Percentiles rank a stretch among this genome's conserved stretches.
These are phyloP conservation scores for Pseudanteris insignis DNA, from an alignment of 2,888 invertebrate genomes.

Conservation along the genomic window DNA sequence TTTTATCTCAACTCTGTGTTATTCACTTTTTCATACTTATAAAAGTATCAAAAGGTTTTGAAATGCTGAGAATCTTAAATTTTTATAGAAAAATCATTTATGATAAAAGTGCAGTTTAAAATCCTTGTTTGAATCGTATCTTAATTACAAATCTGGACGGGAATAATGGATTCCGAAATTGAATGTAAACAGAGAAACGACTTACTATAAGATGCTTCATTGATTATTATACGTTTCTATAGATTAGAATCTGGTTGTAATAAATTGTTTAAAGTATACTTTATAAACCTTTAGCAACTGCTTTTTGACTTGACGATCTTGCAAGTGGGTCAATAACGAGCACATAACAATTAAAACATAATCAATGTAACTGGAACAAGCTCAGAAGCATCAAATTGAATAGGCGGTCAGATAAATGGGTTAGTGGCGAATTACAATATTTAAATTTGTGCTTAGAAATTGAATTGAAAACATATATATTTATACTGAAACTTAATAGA, in stretches of 20 bases:
- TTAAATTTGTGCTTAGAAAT: too few species aligned
- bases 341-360: constrained; percentile 1
- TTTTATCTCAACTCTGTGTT: too few species aligned
- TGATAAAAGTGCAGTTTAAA: too few species aligned
- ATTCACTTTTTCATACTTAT: too few species aligned
- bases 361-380: neutral
- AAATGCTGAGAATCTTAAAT: too few species aligned
- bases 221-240: neutral
- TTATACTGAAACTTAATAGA: too few species aligned
- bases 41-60: too few species aligned
- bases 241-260: neutral
- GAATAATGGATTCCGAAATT: constrained; percentile 10
- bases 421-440: too few species aligned
- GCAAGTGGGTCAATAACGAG: constrained; percentile 1
- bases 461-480: too few species aligned
- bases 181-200: constrained; percentile 7
- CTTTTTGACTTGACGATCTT: too few species aligned
- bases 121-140: neutral
- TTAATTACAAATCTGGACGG: neutral
- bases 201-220: constrained; percentile 4
- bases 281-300: neutral
- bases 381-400: neutral
- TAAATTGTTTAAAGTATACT: neutral
- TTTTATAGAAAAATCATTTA: too few species aligned
- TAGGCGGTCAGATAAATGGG: too few species aligned